Evolutionary conservation across 2,797 vertebrate species (phyloP), one percentile per base, ranked within the genome.

Genomic region (Meriones psammophilus): DNA sequence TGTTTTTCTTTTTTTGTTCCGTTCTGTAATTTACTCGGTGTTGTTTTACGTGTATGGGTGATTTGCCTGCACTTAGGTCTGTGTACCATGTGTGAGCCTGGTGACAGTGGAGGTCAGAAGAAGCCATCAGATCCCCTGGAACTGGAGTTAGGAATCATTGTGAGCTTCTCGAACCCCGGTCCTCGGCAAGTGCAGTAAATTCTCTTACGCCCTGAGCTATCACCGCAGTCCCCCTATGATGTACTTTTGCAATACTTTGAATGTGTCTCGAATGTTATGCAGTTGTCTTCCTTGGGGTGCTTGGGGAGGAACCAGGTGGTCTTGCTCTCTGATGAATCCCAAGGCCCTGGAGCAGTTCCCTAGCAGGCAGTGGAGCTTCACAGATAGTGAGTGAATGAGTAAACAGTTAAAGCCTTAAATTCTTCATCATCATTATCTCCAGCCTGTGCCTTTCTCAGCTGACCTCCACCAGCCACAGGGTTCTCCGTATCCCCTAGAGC

Each of bases 201-300:
- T 33, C 83, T 68, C 28, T 33, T 24, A 68, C 50, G 1, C 83
- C 6, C 42, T 24, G 30, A 68, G 42, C 30, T n/a, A 24, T n/a
- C 64, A 50, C 42, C 2, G 30, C 83, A 24, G 64, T 24, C 7
- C 28, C 28, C 68, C 62, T 66, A 85, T 3, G 26, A 46, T 30
- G 8, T 62, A 28, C 8, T 68, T 90, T 81, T 56, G 62, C 14
- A 76, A 39, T 9, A n/a, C 13, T 18, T 85, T 95, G 24, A 71
- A 26, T 71, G 42, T 89, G 94, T 64, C 18, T 69, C 62, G 69
- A 80, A 64, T 91, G 84, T 95, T 46, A 42, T 39, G 68, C 74
- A 30, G 13, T 76, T 60, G 26, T 88, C 46, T 95, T 92, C 46
- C 26, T 33, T 39, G 20, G 69, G 79, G 60, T 39, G 26, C 58